A percentile compares a stretch with the other conserved stretches of the same genome.
Conservation (phyloP, 2,888 invertebrate species). For the Synanthedon myopaeformis region DNA sequence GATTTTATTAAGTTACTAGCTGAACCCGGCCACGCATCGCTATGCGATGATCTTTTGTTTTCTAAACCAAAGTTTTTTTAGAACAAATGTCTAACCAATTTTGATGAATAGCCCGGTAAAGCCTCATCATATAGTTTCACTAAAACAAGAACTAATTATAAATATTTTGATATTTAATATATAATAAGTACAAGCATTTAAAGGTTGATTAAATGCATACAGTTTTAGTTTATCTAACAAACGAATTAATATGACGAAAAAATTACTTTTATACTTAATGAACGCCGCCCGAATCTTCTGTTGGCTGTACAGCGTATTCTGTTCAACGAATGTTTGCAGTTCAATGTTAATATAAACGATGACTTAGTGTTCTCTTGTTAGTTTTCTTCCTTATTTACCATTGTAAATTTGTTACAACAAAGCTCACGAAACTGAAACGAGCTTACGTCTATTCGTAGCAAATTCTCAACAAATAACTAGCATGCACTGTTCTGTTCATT, state of each 20-base stretch:
- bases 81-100: no score
- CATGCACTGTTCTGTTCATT: background rate
- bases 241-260: conserved; percentile 7
- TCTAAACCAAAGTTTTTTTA: no score
- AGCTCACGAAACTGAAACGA: conserved; percentile 24
- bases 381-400: conserved; percentile 49
- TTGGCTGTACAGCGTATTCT: conserved; percentile 29
- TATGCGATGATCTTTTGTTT: no score
- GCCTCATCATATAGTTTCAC: no score
- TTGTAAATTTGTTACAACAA: conserved; percentile 40
- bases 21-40: no score
- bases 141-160: no score
- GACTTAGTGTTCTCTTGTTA: conserved; percentile 32
- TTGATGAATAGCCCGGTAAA: no score
- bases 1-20: no score
- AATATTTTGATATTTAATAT: no score
- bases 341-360: conserved; percentile 44
- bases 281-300: conserved; percentile 9
- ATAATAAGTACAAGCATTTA: no score
- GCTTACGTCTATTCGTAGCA: background rate
- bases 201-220: no score
- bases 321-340: conserved; percentile 30
- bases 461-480: background rate
- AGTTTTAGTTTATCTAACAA: no score
- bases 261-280: conserved; percentile 38